A percentile compares a stretch with the other conserved stretches of the same genome.
These are phyloP conservation scores for Pseudonaja textilis DNA, from an alignment of 2,113 vertebrate species.

Conservation along the genomic window DNA sequence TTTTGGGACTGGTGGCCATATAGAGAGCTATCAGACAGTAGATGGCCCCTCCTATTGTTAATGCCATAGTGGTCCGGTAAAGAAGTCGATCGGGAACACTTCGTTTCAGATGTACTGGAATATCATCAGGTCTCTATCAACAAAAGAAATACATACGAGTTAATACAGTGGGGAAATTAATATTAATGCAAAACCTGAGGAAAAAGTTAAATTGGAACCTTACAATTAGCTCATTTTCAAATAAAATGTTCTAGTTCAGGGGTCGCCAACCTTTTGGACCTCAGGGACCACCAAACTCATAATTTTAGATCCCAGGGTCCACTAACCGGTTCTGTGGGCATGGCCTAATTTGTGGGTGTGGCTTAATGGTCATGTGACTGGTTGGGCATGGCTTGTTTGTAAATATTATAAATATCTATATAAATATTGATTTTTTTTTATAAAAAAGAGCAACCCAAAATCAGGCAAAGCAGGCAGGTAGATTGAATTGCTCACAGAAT, in stretches of 20 bases:
- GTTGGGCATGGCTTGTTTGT: too few relatives aligned
- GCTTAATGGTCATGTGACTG: too few relatives aligned
- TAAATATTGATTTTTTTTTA: too few relatives aligned
- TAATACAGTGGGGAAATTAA: background rate
- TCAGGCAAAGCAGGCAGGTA: too few relatives aligned
- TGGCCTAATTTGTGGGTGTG: too few relatives aligned
- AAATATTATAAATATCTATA: too few relatives aligned
- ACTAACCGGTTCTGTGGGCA: too few relatives aligned
- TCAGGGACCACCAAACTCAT: too few relatives aligned
- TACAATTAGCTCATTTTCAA: constrained; percentile 7
- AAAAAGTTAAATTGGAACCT: background rate
- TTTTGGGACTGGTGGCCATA: constrained; percentile 84
- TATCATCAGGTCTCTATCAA: constrained; percentile 76
- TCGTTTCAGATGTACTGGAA: constrained; percentile 87
- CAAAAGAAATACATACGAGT: constrained; percentile 30
- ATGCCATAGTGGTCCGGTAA: constrained; percentile 96
- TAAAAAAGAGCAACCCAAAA: too few relatives aligned
- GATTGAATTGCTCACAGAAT: too few relatives aligned
- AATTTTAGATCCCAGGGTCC: too few relatives aligned
- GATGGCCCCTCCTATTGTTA: constrained; percentile 87
- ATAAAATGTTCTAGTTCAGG: background rate
- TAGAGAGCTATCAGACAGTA: constrained; percentile 92
- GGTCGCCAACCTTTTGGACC: too few relatives aligned
- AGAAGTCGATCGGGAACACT: constrained; percentile 86
- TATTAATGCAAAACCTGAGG: background rate